Base-by-base conservation (phyloP, 1,140 invertebrate genomes). In the Stegodyphus dumicola region DNA sequence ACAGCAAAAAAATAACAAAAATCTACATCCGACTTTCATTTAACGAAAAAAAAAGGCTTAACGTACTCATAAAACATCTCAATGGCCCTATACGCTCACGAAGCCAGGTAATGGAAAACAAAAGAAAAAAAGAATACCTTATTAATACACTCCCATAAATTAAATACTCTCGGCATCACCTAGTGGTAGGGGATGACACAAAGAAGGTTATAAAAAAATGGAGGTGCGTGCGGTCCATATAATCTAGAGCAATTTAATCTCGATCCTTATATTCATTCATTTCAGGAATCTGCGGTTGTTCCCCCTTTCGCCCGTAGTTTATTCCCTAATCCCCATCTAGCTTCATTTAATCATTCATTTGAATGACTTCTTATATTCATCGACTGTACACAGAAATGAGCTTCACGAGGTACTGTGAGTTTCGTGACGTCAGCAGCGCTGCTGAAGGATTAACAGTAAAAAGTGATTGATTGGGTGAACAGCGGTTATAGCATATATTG, bases 161-260 rank as follows among this genome's bases (percentile, higher is more conserved):
- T 81, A 81, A 73, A 13, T 33, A 18, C 78, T 18, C 48, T 60
- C 56, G 9, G 9, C 56, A 33, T 33, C 1, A 33, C 33, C 33
- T 33, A 33, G 33, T 33, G 33, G 33, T 33, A 33, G 33, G 33
- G 33, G 33, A 33, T 33, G 33, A 33, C 33, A 33, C 33, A 33
- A 33, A 33, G 33, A 33, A 33, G 33, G 33, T 33, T 33, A 33
- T 33, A 33, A 33, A 33, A 33, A 69, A 78, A 69, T n/a, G 7
- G 33, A 51, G 53, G 48, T 64, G 56, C 52, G 69, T 81, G 78
- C 78, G n/a, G 60, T 64, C 52, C 69, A 81, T 33, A 33, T 81
- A 81, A 81, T 81, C 78, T 81, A 81, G 69, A 73, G 78, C 78
- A 81, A 81, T 81, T 81, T 81, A 81, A 81, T 71, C 78, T 65